Conservation (phyloP, 2,797 vertebrate genomes). For the Coilia nasus region DNA sequence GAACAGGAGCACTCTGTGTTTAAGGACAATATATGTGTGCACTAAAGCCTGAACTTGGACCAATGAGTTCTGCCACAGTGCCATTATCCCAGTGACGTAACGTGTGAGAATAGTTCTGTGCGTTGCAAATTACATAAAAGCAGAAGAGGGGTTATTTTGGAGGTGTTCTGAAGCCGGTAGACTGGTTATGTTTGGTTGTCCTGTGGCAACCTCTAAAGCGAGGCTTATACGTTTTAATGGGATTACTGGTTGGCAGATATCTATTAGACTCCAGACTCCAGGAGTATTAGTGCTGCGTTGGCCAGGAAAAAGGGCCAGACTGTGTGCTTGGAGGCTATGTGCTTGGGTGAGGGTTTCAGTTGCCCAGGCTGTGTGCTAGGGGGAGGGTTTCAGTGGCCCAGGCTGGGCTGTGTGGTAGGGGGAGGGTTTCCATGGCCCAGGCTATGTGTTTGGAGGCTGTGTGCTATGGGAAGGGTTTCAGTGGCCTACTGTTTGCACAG, state of each 20-base stretch:
- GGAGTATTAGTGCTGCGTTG: slow-evolving; percentile 62
- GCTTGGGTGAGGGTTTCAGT: too few relatives aligned
- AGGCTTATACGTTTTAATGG: slow-evolving; percentile 70
- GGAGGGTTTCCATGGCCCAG: too few relatives aligned
- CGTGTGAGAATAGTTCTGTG: neutral
- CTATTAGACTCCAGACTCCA: slow-evolving; percentile 60
- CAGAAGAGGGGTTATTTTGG: neutral
- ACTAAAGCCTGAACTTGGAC: neutral
- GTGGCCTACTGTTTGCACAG: slow-evolving; percentile 64
- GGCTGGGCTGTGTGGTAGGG: too few relatives aligned
- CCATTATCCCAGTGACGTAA: neutral
- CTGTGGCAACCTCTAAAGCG: slow-evolving; percentile 67
- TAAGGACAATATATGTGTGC: neutral
- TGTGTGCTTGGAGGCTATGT: neutral
- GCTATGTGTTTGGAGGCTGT: too few relatives aligned
- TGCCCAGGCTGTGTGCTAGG: neutral
- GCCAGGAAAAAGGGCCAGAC: neutral
- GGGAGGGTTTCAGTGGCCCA: slow-evolving; percentile 47
- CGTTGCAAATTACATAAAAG: neutral
- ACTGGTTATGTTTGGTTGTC: slow-evolving; percentile 49
- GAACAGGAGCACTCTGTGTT: neutral
- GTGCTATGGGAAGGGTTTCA: slow-evolving; percentile 37
- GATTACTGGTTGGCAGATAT: slow-evolving; percentile 70
- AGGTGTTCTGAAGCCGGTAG: neutral
- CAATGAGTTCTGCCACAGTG: neutral